Evolutionary conservation across 2,888 invertebrate genomes (phyloP).

Genomic region (Lithophane socia): DNA sequence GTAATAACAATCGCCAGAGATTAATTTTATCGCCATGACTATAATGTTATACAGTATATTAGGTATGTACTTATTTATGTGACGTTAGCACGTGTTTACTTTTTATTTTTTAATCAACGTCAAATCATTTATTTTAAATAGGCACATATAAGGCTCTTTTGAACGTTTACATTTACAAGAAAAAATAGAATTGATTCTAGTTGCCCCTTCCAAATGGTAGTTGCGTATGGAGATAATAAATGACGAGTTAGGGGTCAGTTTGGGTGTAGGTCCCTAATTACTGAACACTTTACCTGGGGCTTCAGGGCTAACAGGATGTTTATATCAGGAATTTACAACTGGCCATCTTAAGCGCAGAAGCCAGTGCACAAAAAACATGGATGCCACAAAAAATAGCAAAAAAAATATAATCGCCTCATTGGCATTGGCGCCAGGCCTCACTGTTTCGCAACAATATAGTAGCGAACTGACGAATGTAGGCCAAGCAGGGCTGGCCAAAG

Average conservation of each 20-base stretch:
- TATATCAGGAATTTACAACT: neutral
- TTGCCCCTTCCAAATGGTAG: too few relatives aligned
- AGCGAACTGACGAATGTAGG: constrained; percentile 53
- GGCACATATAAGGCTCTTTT: too few relatives aligned
- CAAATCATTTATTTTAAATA: too few relatives aligned
- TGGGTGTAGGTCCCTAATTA: neutral
- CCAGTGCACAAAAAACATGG: neutral
- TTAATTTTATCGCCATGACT: constrained; percentile 20
- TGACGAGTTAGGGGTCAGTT: neutral
- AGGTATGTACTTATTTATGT: neutral
- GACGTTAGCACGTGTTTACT: neutral
- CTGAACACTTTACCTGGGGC: neutral
- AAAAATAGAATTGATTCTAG: too few relatives aligned
- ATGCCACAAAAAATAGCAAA: neutral
- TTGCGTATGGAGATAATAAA: neutral
- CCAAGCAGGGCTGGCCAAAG: constrained; percentile 50
- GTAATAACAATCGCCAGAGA: neutral
- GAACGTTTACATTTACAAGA: too few relatives aligned
- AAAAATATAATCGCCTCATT: constrained; percentile 24
- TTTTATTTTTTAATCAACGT: neutral
- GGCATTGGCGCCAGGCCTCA: constrained; percentile 48
- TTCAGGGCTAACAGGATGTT: neutral
- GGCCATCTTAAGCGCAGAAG: neutral
- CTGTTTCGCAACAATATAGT: constrained; percentile 40
- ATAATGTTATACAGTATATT: neutral